A percentile compares a stretch with the other conserved stretches of the same genome.
Conservation (phyloP, 2,797 vertebrate genomes). For the Trachurus trachurus region DNA sequence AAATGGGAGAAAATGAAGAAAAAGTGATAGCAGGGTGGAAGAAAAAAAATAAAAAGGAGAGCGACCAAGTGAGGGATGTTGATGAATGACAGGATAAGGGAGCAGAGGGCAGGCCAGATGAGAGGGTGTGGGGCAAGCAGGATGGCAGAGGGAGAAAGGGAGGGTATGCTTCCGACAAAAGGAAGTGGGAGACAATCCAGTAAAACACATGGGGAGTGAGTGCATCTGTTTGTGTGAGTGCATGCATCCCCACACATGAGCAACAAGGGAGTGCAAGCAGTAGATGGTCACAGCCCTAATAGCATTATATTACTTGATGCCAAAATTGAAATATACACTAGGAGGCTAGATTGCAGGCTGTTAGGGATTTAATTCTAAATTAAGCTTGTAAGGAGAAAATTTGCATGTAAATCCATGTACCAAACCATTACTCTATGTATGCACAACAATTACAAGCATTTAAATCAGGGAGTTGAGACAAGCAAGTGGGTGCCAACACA, state of each 20-base stretch:
- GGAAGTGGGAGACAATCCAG: conserved; percentile 83
- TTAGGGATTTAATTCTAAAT: conserved; percentile 75
- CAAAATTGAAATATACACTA: conserved; percentile 65
- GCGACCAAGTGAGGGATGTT: conserved; percentile 15
- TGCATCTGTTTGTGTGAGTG: conserved; percentile 35
- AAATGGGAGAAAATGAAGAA: background rate
- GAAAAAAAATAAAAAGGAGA: conserved; percentile 3
- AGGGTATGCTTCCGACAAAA: conserved; percentile 81
- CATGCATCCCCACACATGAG: conserved; percentile 24
- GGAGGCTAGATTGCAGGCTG: conserved; percentile 65
- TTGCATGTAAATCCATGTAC: conserved; percentile 72
- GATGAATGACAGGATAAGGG: conserved; percentile 56
- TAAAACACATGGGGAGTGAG: conserved; percentile 74
- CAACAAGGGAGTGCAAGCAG: conserved; percentile 57
- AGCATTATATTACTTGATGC: conserved; percentile 71
- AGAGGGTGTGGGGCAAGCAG: conserved; percentile 62
- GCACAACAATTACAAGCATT: conserved; percentile 67
- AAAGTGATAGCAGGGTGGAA: background rate
- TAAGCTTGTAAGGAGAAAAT: conserved; percentile 66
- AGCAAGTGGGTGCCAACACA: conserved; percentile 32
- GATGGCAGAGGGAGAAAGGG: conserved; percentile 70
- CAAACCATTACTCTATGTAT: conserved; percentile 49
- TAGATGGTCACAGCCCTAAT: conserved; percentile 72
- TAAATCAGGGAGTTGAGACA: conserved; percentile 48
- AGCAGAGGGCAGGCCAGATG: conserved; percentile 60